Percentiles rank a stretch among this genome's conserved stretches.
Evolutionary conservation across 2,888 invertebrate species (phyloP).

Genomic region (Patella pellucida): DNA sequence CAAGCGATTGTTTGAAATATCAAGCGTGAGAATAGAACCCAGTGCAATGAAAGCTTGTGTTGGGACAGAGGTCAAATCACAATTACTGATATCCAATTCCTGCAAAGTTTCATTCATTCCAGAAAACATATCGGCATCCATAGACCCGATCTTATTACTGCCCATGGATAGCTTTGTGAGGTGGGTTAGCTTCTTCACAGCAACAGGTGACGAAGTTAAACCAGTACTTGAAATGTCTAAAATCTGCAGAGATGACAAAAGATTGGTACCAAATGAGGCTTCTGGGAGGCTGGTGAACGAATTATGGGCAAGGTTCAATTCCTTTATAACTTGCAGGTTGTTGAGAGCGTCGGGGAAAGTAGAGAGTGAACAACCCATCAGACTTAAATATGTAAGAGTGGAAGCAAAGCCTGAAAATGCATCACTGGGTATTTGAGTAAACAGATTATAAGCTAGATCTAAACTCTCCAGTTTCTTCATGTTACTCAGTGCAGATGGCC

Average conservation of each 20-base stretch:
- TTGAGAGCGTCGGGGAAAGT: constrained; percentile 16
- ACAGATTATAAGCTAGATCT: constrained; percentile 17
- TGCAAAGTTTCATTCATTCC: constrained; percentile 11
- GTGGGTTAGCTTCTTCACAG: constrained; percentile 12
- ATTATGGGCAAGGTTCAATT: constrained; percentile 20
- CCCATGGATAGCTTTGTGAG: constrained; percentile 20
- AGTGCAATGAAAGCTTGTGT: constrained; percentile 8
- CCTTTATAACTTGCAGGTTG: constrained; percentile 9
- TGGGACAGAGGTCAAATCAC: constrained; percentile 13
- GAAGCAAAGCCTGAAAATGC: constrained; percentile 9
- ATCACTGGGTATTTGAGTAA: constrained; percentile 12
- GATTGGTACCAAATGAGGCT: not conserved
- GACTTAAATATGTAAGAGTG: constrained; percentile 9
- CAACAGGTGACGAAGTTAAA: constrained; percentile 12
- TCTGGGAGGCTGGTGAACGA: constrained; percentile 3
- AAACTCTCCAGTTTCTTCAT: constrained; percentile 11
- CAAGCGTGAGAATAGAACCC: constrained; percentile 10
- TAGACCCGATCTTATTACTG: constrained; percentile 11
- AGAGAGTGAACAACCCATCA: constrained; percentile 14
- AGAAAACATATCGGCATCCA: constrained; percentile 12
- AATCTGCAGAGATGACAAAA: constrained; percentile 16
- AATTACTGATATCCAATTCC: constrained; percentile 14
- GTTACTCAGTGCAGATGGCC: constrained; percentile 19
- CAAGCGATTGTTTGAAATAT: constrained; percentile 16
- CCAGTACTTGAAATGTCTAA: constrained; percentile 20